A percentile compares a stretch with the other conserved stretches of the same genome.
phyloP scores from a whole-genome alignment of 2,113 vertebrate species.

The Glareola pratincola region DNA sequence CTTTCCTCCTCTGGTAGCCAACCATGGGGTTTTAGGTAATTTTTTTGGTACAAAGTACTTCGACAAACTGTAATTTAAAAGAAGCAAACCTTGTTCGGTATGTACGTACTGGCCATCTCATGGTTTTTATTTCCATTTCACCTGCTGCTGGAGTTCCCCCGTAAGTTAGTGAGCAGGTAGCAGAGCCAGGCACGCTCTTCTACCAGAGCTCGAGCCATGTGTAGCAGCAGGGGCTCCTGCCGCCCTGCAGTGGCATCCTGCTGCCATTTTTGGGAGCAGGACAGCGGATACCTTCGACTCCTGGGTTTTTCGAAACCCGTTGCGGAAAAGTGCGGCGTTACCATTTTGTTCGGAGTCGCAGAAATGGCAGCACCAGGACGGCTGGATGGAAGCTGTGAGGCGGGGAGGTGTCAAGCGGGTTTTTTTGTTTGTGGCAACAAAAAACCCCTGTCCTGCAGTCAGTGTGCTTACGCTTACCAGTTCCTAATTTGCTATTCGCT shows the following conservation, averaged over 20 bases:
- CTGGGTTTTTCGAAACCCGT: neutral
- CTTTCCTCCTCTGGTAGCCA: neutral
- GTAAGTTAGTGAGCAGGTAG: neutral
- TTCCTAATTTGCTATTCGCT: neutral
- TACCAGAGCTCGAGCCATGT: neutral
- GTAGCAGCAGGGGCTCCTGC: neutral
- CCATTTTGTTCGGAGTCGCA: neutral
- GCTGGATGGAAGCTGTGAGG: neutral
- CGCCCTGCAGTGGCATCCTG: fast-evolving
- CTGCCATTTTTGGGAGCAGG: neutral
- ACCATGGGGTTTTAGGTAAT: no score
- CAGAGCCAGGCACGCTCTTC: fast-evolving
- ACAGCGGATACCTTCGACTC: neutral
- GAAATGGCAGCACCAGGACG: neutral
- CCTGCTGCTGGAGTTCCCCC: neutral
- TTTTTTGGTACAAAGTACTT: neutral
- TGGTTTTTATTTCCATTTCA: neutral
- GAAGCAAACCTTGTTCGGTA: neutral
- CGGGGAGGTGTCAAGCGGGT: fast-evolving
- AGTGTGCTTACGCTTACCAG: neutral
- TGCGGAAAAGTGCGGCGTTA: neutral
- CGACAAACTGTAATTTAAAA: neutral
- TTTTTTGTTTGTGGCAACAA: neutral
- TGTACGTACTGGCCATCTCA: fast-evolving
- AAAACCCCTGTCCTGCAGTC: neutral